Evolutionary conservation across 2,113 vertebrate species (phyloP), one percentile per base, ranked within the genome.

Genomic region (Riparia riparia): DNA sequence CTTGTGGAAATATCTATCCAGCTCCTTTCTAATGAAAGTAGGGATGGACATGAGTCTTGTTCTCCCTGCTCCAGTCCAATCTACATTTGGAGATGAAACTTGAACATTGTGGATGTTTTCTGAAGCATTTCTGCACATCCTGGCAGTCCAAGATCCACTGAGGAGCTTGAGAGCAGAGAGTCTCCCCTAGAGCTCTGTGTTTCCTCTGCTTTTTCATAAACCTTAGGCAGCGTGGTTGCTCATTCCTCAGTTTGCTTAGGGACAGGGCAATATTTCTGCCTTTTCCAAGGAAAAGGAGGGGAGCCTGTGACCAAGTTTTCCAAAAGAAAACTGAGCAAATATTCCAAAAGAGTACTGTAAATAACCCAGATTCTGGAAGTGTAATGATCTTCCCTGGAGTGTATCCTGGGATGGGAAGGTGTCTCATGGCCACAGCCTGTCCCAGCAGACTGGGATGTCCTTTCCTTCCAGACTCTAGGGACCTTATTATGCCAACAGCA

Each of bases 401-500:
- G 16, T 25, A 32, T 17, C 42, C 42, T 49, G 41, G 51, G 31
- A 41, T 37, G n/a, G 21, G 12, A 86, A 56, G 31, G 76, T 64
- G 68, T 68, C 71, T 88, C 91, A 51, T 73, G 54, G 39, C 54
- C 69, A 45, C 58, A 82, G 70, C n/a, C 50, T 82, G 79, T 50
- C 66, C 87, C 87, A 57, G 66, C 17, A 69, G 2, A 12, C 25
- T 50, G 58, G 70, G 54, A 72, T 86, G 60, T 22, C 71, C 73
- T 21, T 32, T 78, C 53, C 60, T 51, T 86, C 50, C 73, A 80
- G 60, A 64, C 74, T 81, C 92, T 28, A 39, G 47, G 86, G 88
- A 74, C 58, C 54, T 78, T 51, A 50, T 90, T 61, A 71, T 81
- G 79, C 92, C 85, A 94, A 47, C 83, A 87, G 73, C 78, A 88